phyloP scores from a whole-genome alignment of 2,888 invertebrate species.

The Bombyx huttoni region DNA sequence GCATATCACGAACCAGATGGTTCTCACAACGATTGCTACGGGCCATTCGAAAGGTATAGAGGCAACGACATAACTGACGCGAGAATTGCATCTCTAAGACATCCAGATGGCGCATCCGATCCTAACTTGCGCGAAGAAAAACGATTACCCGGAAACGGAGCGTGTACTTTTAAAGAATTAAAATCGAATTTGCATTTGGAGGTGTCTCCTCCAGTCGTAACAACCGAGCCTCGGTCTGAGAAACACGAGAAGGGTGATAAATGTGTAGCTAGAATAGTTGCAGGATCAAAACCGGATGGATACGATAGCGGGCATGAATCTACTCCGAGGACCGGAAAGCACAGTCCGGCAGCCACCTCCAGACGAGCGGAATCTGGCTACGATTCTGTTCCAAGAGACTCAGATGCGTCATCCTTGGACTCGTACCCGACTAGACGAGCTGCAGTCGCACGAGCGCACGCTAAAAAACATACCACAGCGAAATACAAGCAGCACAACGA shows the following conservation, averaged over 20 bases:
- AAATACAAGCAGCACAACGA: conserved; percentile 81
- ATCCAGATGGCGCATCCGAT: conserved; percentile 95
- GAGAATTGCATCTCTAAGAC: conserved; percentile 81
- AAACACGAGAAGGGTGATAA: conserved; percentile 76
- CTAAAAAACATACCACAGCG: conserved; percentile 69
- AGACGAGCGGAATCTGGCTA: conserved; percentile 91
- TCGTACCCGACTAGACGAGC: conserved; percentile 73
- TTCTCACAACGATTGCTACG: conserved; percentile 59
- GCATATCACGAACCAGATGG: conserved; percentile 71
- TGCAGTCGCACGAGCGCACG: conserved; percentile 62
- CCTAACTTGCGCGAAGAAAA: conserved; percentile 85
- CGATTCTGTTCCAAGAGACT: conserved; percentile 90
- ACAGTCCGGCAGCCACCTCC: conserved; percentile 83
- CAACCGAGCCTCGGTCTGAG: conserved; percentile 72
- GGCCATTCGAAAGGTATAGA: conserved; percentile 78
- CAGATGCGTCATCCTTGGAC: conserved; percentile 89
- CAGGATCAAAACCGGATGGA: conserved; percentile 79
- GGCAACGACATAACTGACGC: conserved; percentile 65
- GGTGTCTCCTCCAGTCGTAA: conserved; percentile 70
- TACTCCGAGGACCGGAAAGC: conserved; percentile 85
- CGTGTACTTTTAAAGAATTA: conserved; percentile 72
- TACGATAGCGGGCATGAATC: conserved; percentile 90
- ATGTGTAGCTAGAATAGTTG: conserved; percentile 76
- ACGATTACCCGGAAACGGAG: conserved; percentile 75
- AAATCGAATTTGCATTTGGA: conserved; percentile 63